Evolutionary conservation across 2,888 invertebrate species (phyloP), one percentile per base, ranked within the genome.

Genomic region (Sipha maydis): DNA sequence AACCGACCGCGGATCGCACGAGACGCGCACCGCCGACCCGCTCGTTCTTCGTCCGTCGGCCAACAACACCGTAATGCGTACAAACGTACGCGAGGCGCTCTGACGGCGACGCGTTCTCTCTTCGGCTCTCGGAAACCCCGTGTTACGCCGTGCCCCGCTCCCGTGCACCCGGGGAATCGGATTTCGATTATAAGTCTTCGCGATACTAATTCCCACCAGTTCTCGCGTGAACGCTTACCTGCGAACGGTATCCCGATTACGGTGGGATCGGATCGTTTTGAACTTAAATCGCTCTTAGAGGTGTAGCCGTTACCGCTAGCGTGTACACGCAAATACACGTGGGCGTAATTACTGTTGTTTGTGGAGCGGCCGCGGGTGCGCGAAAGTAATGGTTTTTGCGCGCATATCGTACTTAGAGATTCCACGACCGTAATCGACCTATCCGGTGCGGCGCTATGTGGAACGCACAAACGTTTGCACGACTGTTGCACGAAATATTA

Each of bases 161-260:
- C n/a, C n/a, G n/a, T n/a, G 48, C 48, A 48, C 48, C 48, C 21
- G n/a, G 83, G 75, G 83, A 76, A 84, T 84, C 54, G 54, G 83
- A 83, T 83, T 83, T 84, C 61, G 83, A 84, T 84, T 84, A 84
- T 76, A 84, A 84, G 75, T 75, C 76, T 84, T 61, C 56, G 28
- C 83, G 61, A 61, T 76, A 84, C 83, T 84, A 84, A 84, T 61
- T 11, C 61, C 34, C 34, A 34, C 38, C 73, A 83, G 54, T 34
- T 83, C 71, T 83, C 83, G 9, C 34, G n/a, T 73, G 54, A 54
- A 73, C 28, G 34, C 71, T 38, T 61, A 61, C 8, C 41, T 54
- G 73, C 83, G 17, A 34, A 5, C 3, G 54, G 73, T 73, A 83
- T 83, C 25, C 34, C 83, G 73, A 73, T 83, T 83, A 83, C 71